Evolutionary conservation across 2,888 invertebrate species (phyloP).

Genomic region (Cordylochernes scorpioides): DNA sequence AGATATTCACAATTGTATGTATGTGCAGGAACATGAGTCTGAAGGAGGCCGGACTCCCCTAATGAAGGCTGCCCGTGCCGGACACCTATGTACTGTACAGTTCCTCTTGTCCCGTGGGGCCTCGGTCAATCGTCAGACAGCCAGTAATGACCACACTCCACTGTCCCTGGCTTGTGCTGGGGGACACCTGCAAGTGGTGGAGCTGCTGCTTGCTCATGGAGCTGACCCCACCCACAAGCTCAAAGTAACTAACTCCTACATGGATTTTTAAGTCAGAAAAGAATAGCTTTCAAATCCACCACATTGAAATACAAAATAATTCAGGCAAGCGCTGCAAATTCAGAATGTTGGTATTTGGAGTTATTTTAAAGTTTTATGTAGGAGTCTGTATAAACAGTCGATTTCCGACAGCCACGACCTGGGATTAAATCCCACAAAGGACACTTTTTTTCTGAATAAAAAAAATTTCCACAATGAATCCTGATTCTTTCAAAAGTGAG

Average conservation of each 20-base stretch:
- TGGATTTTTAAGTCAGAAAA: no score
- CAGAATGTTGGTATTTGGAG: no score
- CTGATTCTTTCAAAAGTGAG: no score
- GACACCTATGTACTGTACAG: conserved; percentile 82
- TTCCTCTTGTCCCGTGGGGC: conserved; percentile 69
- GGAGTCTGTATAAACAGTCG: no score
- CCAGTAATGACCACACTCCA: conserved; percentile 88
- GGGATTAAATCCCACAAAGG: no score
- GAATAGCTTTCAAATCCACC: no score
- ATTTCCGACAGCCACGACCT: no score
- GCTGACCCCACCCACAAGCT: conserved; percentile 88
- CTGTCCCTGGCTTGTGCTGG: conserved; percentile 85
- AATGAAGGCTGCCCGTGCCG: conserved; percentile 94
- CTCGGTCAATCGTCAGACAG: conserved; percentile 50
- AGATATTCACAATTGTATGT: conserved; percentile 1
- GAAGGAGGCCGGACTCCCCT: conserved; percentile 89
- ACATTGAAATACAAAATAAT: no score
- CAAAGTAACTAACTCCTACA: conserved; percentile 41
- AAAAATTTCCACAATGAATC: no score
- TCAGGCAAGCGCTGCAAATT: no score
- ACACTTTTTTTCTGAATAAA: no score
- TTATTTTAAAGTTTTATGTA: not conserved
- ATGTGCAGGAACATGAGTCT: conserved; percentile 55
- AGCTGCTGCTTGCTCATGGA: conserved; percentile 60
- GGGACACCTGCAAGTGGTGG: conserved; percentile 76